Base-by-base conservation (phyloP, 2,888 invertebrate species). In the Pandemis corylana region DNA sequence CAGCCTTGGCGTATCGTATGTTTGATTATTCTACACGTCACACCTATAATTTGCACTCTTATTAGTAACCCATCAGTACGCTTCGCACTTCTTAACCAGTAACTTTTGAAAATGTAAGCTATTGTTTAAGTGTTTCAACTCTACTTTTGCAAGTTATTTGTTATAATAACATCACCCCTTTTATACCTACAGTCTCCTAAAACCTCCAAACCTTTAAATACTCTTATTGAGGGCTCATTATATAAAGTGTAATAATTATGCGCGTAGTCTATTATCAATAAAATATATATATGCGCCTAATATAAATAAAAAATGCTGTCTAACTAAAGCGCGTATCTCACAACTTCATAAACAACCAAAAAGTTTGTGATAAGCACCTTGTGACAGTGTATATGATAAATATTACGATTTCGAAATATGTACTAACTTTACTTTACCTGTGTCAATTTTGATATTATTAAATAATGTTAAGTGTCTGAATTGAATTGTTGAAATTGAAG, bases 1-100 rank as follows among this genome's bases (percentile, higher is more conserved):
- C 85, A 89, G 88, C 93, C 93, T 92, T 93, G 93, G 88, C 80
- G 82, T 85, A 88, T 89, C 86, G 88, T 91, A 85, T 91, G 90
- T 92, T 91, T 89, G 87, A 89, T 91, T 90, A 89, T 87, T 84
- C 80, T 80, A 81, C 81, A 87, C 91, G 90, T 90, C 90, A 90
- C 85, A 85, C 84, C 80, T 85, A 85, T 84, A 84, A 89, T 89
- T 88, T 86, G 85, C 85, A 84, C 83, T 87, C 84, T 85, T 87
- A 68, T 68, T 75, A 75, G 62, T 59, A 72, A 64, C 64, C 53
- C 42, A 49, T 67, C 53, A 63, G 28, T 66, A 42, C 59, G 59
- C 64, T 68, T 20, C 46, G 15, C 59, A 28, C 65, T 64, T 68
- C 51, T 49, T 42, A 65, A 74, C 56, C 61, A 49, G 20, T 51